Conservation (phyloP, 2,888 invertebrate species). For the Drosophila macrospina region DNA sequence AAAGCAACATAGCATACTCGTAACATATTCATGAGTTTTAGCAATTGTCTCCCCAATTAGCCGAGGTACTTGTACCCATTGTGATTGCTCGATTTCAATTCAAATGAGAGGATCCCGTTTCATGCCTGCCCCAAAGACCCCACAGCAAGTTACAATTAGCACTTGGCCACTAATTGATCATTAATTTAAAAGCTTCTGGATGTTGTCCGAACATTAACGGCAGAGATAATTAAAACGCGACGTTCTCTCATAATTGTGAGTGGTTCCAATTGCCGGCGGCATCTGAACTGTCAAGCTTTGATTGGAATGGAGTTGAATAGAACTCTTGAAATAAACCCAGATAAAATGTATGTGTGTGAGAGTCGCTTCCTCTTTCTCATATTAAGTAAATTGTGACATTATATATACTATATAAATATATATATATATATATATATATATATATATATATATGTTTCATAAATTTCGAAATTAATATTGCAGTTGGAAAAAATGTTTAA, state of each 20-base stretch:
- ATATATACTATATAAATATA: not conserved
- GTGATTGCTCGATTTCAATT: slow-evolving; percentile 26
- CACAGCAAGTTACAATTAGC: slow-evolving; percentile 57
- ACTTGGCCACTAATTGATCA: slow-evolving; percentile 60
- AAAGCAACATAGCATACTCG: not conserved
- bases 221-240: slow-evolving; percentile 3
- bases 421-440: too few species aligned
- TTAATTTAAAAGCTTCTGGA: slow-evolving; percentile 34
- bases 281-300: slow-evolving; percentile 15
- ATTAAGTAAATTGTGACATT: not conserved
- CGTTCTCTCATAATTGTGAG: slow-evolving; percentile 23
- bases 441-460: not conserved
- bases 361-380: not conserved
- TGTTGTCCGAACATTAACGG: slow-evolving; percentile 14
- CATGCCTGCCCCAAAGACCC: slow-evolving; percentile 21
- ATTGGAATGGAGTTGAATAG: not conserved
- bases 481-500: not conserved
- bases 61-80: slow-evolving; percentile 10
- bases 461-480: not conserved
- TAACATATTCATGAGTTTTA: slow-evolving; percentile 26
- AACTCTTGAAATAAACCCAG: not conserved
- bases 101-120: slow-evolving; percentile 29
- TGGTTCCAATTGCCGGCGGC: slow-evolving; percentile 52
- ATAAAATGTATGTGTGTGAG: not conserved
- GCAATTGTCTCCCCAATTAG: slow-evolving; percentile 53